Evolutionary conservation across 2,113 vertebrate species (phyloP), one percentile per base, ranked within the genome.

Genomic region (Podarcis raffonei): DNA sequence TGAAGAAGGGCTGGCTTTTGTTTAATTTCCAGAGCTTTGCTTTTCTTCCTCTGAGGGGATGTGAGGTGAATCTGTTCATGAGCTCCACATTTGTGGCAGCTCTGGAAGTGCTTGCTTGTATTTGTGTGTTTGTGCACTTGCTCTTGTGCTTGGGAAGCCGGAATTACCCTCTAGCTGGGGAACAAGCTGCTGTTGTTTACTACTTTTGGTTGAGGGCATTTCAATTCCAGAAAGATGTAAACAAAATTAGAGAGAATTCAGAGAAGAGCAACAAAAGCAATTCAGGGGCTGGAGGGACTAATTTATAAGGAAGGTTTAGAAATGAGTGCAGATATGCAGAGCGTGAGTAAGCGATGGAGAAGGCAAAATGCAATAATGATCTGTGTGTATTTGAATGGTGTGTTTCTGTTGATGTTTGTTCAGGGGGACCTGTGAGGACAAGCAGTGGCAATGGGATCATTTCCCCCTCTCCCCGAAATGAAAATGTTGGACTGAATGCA

Each of bases 191-290:
- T 95, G 90, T 93, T 95, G 94, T 95, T 95, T 95, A 94, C 87
- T 89, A 81, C 59, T 0, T 92, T 93, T 89, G 89, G 92, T 93
- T 94, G 94, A 76, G 95, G 95, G 93, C 94, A 95, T 95, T 95
- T 94, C 93, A 94, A 93, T 95, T 95, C 93, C 94, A 92, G 88
- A 95, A 94, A 93, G 91, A 94, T 93, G 91, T 95, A 95, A 95
- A 96, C 95, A 96, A 95, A 96, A 96, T 95, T 95, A 95, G 93
- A 95, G 91, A 89, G 93, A 95, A 96, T 96, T 95, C 95, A 96
- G 91, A 94, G 93, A 93, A 94, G 92, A 94, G 93, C 93, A 96
- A 94, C 89, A 94, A 94, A 94, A 95, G 86, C 94, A 95, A 94
- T 95, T 93, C 93, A 95, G 93, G 93, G 93, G 95, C 89, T 94